Evolutionary conservation across 2,888 invertebrate species (phyloP).

Genomic region (Temnothorax ravouxi): DNA sequence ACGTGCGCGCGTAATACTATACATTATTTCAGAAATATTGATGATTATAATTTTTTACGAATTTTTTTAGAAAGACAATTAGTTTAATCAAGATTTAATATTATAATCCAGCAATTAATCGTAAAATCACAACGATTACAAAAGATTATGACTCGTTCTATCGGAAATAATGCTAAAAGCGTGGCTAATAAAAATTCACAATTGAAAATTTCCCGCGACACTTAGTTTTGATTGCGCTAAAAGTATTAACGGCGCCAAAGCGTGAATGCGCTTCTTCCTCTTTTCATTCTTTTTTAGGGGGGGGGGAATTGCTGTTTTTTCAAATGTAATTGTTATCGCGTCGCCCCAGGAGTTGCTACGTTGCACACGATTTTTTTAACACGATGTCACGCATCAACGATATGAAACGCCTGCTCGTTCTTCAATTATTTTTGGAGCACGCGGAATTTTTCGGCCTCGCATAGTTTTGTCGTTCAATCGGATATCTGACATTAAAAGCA

Average conservation of each 20-base stretch:
- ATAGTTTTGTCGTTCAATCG: conserved; percentile 58
- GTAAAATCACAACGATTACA: neutral
- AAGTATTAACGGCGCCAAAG: conserved; percentile 44
- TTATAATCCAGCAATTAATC: neutral
- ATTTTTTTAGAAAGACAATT: neutral
- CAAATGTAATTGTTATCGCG: conserved; percentile 45
- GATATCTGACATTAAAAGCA: conserved; percentile 59
- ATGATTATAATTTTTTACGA: neutral
- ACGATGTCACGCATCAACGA: conserved; percentile 52
- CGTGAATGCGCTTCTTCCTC: conserved; percentile 21
- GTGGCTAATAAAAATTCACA: conserved; percentile 68
- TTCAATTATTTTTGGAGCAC: conserved; percentile 58
- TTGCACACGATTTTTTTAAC: conserved; percentile 47
- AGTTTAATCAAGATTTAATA: neutral
- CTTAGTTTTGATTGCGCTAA: conserved; percentile 40
- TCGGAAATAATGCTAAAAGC: conserved; percentile 56
- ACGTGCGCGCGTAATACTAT: neutral
- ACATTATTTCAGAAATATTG: neutral
- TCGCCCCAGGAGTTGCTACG: conserved; percentile 44
- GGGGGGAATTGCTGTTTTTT: conserved; percentile 35
- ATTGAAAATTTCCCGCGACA: conserved; percentile 27
- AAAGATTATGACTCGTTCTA: conserved; percentile 60
- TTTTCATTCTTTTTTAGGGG: neutral
- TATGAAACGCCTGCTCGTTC: conserved; percentile 50
- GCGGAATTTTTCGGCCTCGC: conserved; percentile 52